phyloP scores from a whole-genome alignment of 2,888 invertebrate species.

The Melinaea menophilus region DNA sequence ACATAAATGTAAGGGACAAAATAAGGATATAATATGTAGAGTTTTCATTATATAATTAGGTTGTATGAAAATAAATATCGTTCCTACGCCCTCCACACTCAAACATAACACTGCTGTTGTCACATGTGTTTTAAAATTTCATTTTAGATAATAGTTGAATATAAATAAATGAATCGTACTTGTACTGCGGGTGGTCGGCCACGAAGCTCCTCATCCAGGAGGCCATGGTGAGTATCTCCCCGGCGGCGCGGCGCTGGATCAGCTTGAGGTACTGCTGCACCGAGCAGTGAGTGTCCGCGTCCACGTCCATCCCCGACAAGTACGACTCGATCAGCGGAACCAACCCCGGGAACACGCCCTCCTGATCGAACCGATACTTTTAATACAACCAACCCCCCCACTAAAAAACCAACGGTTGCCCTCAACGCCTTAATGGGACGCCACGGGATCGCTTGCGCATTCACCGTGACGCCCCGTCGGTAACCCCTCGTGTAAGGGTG shows the following conservation, averaged over 20 bases:
- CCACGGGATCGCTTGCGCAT: too few species aligned
- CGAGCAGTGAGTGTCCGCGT: constrained; percentile 98
- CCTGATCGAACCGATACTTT: constrained; percentile 60
- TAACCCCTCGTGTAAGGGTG: too few species aligned
- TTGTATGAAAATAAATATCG: too few species aligned
- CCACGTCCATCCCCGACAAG: constrained; percentile 96
- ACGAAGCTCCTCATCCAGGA: constrained; percentile 96
- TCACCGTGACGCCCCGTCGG: too few species aligned
- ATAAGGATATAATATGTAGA: too few species aligned
- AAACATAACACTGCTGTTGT: too few species aligned
- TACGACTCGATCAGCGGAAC: constrained; percentile 96
- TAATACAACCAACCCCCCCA: not conserved
- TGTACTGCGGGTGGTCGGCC: constrained; percentile 90
- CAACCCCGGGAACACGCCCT: constrained; percentile 94
- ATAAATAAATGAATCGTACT: constrained; percentile 73
- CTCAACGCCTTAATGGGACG: too few species aligned
- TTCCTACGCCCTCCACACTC: too few species aligned
- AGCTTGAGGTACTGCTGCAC: constrained; percentile 97
- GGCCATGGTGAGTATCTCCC: constrained; percentile 95
- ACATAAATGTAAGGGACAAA: too few species aligned
- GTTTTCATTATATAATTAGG: too few species aligned
- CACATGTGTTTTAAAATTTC: not conserved
- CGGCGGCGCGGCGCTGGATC: constrained; percentile 91
- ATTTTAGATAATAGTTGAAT: not conserved
- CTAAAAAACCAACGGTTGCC: too few species aligned